Conservation (phyloP, 2,797 vertebrate species). For the Hippopotamyrus pictus region DNA sequence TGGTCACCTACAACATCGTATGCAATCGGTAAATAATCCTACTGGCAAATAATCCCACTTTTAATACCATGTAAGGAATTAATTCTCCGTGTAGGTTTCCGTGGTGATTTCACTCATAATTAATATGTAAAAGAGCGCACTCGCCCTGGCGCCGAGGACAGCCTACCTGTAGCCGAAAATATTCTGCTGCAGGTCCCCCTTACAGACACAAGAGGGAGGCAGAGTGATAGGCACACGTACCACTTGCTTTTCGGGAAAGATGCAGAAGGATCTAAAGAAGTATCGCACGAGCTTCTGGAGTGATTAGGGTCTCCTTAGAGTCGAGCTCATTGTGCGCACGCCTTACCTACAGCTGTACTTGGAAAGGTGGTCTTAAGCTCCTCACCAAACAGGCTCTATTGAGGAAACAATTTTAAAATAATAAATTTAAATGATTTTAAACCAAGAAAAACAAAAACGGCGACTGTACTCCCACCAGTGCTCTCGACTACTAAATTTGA, state of each 20-base stretch:
- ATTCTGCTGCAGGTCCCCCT: not conserved
- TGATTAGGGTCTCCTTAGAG: not conserved
- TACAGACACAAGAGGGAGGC: conserved; percentile 24
- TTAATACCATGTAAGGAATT: not conserved
- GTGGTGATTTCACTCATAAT: not conserved
- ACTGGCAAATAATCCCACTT: not conserved
- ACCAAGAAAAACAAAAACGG: not conserved
- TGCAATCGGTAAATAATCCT: not conserved
- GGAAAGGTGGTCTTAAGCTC: not conserved
- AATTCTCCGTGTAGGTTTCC: not conserved
- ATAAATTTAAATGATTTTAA: not conserved
- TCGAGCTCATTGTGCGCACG: not conserved
- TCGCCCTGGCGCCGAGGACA: not conserved
- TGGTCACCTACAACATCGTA: not conserved
- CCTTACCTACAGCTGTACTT: not conserved
- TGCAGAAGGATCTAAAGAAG: not conserved
- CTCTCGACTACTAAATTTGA: not conserved
- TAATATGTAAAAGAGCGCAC: not conserved
- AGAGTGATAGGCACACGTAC: conserved; percentile 4
- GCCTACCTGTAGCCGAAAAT: not conserved
- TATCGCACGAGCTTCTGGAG: not conserved
- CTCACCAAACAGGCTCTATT: not conserved
- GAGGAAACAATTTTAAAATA: not conserved
- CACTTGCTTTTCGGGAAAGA: not conserved
- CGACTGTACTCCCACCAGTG: not conserved